Conservation (phyloP, 2,797 vertebrate species). For the Heteromormyrus szaboi region DNA sequence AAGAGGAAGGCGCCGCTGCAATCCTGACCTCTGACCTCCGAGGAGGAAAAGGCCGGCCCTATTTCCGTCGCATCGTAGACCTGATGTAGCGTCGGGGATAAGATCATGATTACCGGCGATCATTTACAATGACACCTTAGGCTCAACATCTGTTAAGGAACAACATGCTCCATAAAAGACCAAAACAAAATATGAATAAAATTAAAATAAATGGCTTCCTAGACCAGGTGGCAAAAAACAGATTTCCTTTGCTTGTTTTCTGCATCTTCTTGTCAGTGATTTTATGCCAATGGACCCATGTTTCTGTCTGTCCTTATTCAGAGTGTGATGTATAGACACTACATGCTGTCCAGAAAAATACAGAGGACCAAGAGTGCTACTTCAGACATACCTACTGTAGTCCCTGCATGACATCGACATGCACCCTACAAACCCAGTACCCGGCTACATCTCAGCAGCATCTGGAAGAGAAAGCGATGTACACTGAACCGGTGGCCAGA, state of each 20-base stretch:
- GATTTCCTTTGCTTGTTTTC: neutral
- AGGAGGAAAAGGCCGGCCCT: conserved; percentile 23
- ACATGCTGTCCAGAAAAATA: neutral
- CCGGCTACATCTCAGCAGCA: neutral
- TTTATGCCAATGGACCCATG: neutral
- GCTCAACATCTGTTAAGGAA: conserved; percentile 43
- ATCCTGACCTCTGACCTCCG: conserved; percentile 3
- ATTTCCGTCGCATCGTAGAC: neutral
- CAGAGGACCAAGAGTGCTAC: neutral
- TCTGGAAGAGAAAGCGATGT: neutral
- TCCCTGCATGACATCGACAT: neutral
- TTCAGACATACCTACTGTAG: neutral
- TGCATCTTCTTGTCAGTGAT: neutral
- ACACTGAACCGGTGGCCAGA: neutral
- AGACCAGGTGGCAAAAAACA: neutral
- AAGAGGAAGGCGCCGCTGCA: conserved; percentile 57
- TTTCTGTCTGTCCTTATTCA: neutral
- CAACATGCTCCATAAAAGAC: neutral
- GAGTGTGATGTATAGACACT: neutral
- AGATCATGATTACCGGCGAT: conserved; percentile 63
- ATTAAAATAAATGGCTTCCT: neutral
- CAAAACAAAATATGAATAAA: neutral
- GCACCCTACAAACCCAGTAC: neutral
- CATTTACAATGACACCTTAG: conserved; percentile 45
- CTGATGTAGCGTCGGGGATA: neutral